Base-by-base conservation (phyloP, 1,140 invertebrate genomes). In the Zaprionus taronus region DNA sequence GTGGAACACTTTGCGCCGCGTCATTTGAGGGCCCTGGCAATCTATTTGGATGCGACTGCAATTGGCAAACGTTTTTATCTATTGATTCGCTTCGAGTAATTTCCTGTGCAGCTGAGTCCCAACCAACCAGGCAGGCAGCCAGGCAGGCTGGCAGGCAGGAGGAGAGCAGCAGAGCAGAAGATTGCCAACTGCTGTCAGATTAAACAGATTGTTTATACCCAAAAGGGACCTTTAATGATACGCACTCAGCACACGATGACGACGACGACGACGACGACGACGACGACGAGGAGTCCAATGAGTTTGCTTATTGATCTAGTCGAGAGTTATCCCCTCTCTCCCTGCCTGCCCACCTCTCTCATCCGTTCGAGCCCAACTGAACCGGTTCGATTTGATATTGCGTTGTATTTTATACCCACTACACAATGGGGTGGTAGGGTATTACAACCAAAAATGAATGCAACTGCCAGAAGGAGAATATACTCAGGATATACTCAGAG, bases 61-160 rank as follows among this genome's bases (percentile, higher is more conserved):
- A 84, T 87, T 89, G 83, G 84, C 84, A 89, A 89, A 85, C 57
- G 78, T 61, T 87, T 83, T 80, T 87, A 87, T 89, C 83, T 81
- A 87, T 89, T 87, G 80, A 87, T 87, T 89, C 84, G 79, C 78
- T 87, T 72, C 77, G 70, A 74, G 75, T 66, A 89, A 87, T 87
- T 87, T 87, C 84, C 84, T 89, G 84, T 83, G 64, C 58, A 22
- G 49, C 56, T 41, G 38, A 34, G 47, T 41, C 47, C 41, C 38
- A 44, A 51, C 49, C 36, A 60, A 49, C 55, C 44, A 41, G 60
- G 14, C 12, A 17, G 31, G 14, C 44, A 22, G 47, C n/a, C n/a
- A n/a, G n/a, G n/a, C n/a, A n/a, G n/a, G 17, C 34, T 34, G 14
- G 15, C 6, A 3, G n/a, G 41, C 36, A 17, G 14, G 15, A 15